A percentile compares a stretch with the other conserved stretches of the same genome.
phyloP scores from a whole-genome alignment of 2,113 vertebrate species.

The Felis catus region DNA sequence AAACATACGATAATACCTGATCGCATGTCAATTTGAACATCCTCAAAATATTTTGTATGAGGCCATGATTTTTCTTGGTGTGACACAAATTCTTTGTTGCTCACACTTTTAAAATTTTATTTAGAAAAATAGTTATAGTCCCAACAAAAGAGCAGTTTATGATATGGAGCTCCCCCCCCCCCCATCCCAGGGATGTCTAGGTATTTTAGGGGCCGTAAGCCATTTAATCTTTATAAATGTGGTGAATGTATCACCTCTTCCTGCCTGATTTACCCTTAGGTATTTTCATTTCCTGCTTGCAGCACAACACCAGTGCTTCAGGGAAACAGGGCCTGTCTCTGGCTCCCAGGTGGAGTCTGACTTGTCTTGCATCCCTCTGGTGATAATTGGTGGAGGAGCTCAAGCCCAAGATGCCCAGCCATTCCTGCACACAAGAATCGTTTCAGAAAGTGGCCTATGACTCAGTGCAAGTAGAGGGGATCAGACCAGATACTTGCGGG shows the following conservation, averaged over 20 bases:
- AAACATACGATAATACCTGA: background rate
- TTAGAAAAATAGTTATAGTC: background rate
- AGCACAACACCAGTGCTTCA: background rate
- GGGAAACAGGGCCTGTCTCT: background rate
- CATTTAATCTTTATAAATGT: background rate
- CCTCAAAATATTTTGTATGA: background rate
- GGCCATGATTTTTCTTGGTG: background rate
- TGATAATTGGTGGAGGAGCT: background rate
- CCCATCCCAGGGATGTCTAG: background rate
- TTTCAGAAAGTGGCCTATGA: background rate
- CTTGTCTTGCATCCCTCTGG: background rate
- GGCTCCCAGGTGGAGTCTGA: background rate
- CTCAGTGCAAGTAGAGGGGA: background rate
- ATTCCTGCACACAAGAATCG: background rate
- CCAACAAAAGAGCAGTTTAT: background rate
- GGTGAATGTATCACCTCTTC: background rate
- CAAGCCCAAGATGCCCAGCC: background rate
- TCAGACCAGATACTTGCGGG: background rate
- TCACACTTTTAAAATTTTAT: conserved; percentile 8
- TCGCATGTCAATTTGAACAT: background rate
- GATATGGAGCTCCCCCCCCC: background rate
- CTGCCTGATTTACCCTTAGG: background rate
- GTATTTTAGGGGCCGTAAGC: background rate
- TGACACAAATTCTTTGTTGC: background rate
- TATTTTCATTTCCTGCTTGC: background rate